These are phyloP conservation scores for Drosophila navojoa DNA, from an alignment of 1,140 invertebrate species.

Conservation along the genomic window DNA sequence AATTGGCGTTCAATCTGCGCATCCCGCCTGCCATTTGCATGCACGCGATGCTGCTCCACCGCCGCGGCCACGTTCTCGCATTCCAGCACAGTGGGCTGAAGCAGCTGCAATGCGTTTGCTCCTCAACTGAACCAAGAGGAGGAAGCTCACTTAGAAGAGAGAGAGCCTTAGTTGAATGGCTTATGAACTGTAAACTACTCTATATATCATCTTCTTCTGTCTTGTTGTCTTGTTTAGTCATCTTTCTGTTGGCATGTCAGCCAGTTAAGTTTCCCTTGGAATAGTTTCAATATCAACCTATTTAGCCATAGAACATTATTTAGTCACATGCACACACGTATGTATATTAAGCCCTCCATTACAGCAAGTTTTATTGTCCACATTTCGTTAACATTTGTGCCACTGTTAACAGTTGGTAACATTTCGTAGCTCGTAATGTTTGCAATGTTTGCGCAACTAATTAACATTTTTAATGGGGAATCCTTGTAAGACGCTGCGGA, in stretches of 20 bases:
- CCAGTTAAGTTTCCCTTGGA: no score
- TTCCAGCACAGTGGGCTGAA: slow-evolving; percentile 30
- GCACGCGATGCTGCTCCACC: slow-evolving; percentile 60
- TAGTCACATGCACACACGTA: not conserved
- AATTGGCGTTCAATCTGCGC: slow-evolving; percentile 77
- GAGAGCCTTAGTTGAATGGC: no score
- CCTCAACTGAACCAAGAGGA: no score
- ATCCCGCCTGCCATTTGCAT: slow-evolving; percentile 72
- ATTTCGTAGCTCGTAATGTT: slow-evolving; percentile 55
- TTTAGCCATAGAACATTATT: no score
- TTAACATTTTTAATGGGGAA: slow-evolving; percentile 81
- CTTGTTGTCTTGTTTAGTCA: no score
- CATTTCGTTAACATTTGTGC: slow-evolving; percentile 9
- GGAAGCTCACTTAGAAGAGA: no score
- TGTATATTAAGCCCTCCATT: no score
- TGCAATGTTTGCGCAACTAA: slow-evolving; percentile 73
- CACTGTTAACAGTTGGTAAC: slow-evolving; percentile 30
- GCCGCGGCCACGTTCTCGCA: slow-evolving; percentile 30
- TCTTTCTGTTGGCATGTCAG: no score
- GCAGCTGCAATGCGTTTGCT: not conserved
- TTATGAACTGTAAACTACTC: no score
- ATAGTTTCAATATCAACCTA: no score
- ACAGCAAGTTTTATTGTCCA: no score
- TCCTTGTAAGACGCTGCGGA: slow-evolving; percentile 63
- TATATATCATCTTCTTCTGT: not conserved